Percentiles rank a stretch among this genome's conserved stretches.
Evolutionary conservation across 2,797 vertebrate genomes (phyloP).

Genomic region (Smutsia temminckii): DNA sequence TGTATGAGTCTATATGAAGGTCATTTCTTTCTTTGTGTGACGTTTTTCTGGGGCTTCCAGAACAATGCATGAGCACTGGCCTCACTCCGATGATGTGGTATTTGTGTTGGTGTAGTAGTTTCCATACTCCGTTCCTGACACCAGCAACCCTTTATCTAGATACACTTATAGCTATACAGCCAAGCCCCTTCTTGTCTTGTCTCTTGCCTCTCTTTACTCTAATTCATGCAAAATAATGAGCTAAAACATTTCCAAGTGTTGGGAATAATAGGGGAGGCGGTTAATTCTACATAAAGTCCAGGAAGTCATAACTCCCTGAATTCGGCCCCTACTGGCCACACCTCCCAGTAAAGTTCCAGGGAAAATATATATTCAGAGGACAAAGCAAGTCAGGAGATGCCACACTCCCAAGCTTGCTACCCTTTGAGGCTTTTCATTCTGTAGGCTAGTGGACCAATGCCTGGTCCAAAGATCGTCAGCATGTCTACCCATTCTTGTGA

Average conservation of each 20-base stretch:
- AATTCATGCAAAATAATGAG: background rate
- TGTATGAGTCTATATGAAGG: background rate
- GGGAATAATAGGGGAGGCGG: background rate
- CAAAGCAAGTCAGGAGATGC: background rate
- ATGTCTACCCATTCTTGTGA: too few relatives aligned
- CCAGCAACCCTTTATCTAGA: background rate
- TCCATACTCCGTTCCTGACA: background rate
- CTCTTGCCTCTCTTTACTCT: background rate
- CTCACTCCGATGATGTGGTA: background rate
- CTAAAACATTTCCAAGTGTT: background rate
- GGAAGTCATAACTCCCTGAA: background rate
- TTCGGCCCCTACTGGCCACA: background rate
- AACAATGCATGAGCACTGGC: background rate
- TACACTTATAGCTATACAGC: background rate
- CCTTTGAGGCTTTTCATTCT: background rate
- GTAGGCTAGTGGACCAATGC: rapidly evolving
- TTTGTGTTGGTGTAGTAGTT: background rate
- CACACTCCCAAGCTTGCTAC: background rate
- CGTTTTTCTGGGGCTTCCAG: background rate
- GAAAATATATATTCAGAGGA: background rate
- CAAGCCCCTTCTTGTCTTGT: background rate
- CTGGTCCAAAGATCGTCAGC: background rate
- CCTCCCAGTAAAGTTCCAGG: background rate
- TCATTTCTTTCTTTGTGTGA: background rate
- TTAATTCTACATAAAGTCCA: rapidly evolving